Percentiles rank a stretch among this genome's conserved stretches.
Conservation (phyloP, 2,888 invertebrate species). For the Drosophila infuscata region DNA sequence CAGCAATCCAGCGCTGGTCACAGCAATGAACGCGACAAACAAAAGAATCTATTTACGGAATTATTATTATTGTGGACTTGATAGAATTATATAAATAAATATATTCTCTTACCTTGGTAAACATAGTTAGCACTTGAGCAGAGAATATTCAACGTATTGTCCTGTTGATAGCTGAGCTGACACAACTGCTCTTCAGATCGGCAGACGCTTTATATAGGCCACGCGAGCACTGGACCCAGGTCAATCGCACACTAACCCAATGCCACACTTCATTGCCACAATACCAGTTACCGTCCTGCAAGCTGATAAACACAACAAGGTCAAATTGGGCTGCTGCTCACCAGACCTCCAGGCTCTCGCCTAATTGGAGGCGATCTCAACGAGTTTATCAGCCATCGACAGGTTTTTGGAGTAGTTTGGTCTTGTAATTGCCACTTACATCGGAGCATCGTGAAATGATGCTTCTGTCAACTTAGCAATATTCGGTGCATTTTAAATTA, state of each 20-base stretch:
- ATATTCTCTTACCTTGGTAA: constrained; percentile 67
- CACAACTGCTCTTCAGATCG: constrained; percentile 30
- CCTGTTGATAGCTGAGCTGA: constrained; percentile 45
- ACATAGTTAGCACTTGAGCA: constrained; percentile 60
- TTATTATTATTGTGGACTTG: background rate
- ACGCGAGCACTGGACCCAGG: constrained; percentile 10
- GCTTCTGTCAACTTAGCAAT: constrained; percentile 25
- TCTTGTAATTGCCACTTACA: constrained; percentile 31
- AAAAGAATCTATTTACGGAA: constrained; percentile 33
- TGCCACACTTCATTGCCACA: constrained; percentile 57
- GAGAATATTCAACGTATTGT: constrained; percentile 26
- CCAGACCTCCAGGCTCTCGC: constrained; percentile 57
- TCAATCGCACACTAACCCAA: constrained; percentile 63
- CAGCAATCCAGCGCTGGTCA: constrained; percentile 72
- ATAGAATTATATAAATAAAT: background rate
- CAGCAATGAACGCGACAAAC: constrained; percentile 63
- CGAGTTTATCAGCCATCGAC: constrained; percentile 73
- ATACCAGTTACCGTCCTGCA: constrained; percentile 54
- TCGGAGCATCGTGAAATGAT: constrained; percentile 6
- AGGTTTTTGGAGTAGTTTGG: constrained; percentile 53
- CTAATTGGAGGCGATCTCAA: constrained; percentile 62
- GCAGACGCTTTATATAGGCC: constrained; percentile 61
- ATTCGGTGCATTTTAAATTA: background rate
- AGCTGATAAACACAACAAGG: constrained; percentile 55
- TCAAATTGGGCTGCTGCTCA: constrained; percentile 41